A percentile compares a stretch with the other conserved stretches of the same genome.
phyloP scores from a whole-genome alignment of 2,113 vertebrate species.

The Panthera tigris region DNA sequence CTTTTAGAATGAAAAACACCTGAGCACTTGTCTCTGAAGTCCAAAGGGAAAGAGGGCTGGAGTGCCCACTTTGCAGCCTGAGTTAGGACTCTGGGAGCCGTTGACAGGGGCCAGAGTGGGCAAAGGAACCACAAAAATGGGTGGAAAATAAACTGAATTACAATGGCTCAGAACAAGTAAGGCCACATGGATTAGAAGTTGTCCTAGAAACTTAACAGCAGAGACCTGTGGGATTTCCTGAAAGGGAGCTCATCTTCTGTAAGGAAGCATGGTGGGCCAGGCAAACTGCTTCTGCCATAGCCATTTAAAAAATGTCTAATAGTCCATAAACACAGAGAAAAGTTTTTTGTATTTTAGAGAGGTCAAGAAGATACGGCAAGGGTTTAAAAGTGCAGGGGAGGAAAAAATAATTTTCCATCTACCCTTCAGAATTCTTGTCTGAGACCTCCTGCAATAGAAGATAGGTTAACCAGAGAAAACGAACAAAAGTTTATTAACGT shows the following conservation, averaged over 20 bases:
- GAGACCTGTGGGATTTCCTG: not conserved
- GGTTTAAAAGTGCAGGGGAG: not conserved
- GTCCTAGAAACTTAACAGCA: not conserved
- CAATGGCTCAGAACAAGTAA: not conserved
- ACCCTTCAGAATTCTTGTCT: not conserved
- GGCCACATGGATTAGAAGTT: not conserved
- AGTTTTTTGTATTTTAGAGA: not conserved
- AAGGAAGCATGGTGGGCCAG: not conserved
- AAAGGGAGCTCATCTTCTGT: not conserved
- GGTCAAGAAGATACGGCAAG: not conserved
- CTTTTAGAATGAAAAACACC: not conserved
- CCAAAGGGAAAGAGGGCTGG: not conserved
- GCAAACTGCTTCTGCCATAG: not conserved
- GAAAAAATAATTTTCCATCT: not conserved
- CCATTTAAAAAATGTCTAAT: not conserved
- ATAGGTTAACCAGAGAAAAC: not conserved
- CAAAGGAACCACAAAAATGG: not conserved
- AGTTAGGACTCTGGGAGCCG: not conserved
- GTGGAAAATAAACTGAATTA: not conserved
- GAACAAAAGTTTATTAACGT: not conserved
- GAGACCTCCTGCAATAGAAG: not conserved
- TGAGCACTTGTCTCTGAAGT: not conserved
- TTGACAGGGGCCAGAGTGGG: not conserved
- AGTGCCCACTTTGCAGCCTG: not conserved
- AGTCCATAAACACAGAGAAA: not conserved